phyloP scores from a whole-genome alignment of 2,888 invertebrate species.

The Drosophila pullipes region DNA sequence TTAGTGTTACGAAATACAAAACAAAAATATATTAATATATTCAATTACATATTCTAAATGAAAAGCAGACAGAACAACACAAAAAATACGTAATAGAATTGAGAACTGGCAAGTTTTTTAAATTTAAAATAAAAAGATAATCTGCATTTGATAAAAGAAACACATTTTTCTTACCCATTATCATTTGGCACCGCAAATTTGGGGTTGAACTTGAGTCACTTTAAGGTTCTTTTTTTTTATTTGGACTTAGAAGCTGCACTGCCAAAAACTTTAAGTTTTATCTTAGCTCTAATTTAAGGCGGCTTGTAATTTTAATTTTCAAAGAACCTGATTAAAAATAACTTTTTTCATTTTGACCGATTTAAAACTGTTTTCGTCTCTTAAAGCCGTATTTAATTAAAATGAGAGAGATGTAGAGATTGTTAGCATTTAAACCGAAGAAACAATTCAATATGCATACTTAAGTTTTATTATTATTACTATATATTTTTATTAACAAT shows the following conservation, averaged over 20 bases:
- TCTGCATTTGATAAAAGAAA: conserved; percentile 6
- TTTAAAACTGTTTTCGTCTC: conserved; percentile 9
- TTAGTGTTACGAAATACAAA: conserved; percentile 54
- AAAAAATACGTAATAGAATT: conserved; percentile 59
- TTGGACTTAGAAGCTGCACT: conserved; percentile 62
- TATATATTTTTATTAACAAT: conserved; percentile 25
- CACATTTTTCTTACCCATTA: neutral
- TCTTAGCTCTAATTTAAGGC: conserved; percentile 21
- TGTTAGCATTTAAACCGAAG: conserved; percentile 73
- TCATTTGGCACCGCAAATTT: conserved; percentile 8
- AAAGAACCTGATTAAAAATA: conserved; percentile 14
- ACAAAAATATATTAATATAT: conserved; percentile 42
- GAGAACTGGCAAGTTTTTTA: conserved; percentile 24
- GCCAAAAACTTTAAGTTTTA: conserved; percentile 54
- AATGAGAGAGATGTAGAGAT: conserved; percentile 79
- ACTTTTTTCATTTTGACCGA: conserved; percentile 20
- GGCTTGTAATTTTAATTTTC: conserved; percentile 1
- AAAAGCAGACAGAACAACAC: conserved; percentile 28
- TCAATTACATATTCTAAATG: conserved; percentile 58
- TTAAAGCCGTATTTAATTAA: conserved; percentile 22
- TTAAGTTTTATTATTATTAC: conserved; percentile 36
- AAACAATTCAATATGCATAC: conserved; percentile 43
- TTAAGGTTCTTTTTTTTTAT: conserved; percentile 10
- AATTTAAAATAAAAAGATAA: conserved; percentile 1
- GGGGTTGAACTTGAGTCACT: neutral